Base-by-base conservation (phyloP, 2,797 vertebrate species). In the Knipowitschia caucasica region DNA sequence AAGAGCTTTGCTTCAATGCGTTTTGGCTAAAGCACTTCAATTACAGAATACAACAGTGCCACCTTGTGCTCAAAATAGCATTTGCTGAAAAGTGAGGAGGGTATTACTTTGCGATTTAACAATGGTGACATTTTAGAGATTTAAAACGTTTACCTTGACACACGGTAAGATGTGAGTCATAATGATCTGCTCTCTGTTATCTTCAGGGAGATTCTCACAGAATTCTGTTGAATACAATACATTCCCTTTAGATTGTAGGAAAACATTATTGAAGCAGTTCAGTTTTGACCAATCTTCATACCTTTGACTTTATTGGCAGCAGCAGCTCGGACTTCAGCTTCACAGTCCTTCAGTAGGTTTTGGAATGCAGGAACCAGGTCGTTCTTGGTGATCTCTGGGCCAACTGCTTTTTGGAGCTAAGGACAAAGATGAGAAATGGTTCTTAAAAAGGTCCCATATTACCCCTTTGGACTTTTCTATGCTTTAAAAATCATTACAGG, bases 241-340 rank as follows among this genome's bases (percentile, higher is more conserved):
- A 51, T 10, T 2, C 6, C 12, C 4, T 34, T 27, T 52, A 7
- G n/a, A n/a, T n/a, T n/a, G n/a, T n/a, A n/a, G 2, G 31, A 10
- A 1, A 45, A 7, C 43, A 18, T n/a, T 45, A 29, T 10, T 4
- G n/a, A 29, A 17, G 46, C 3, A 5, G 5, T 6, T 40, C 38
- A 40, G 15, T 38, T 33, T 18, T 50, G 5, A 23, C 7, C 20
- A n/a, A 21, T 9, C 9, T 29, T 2, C 21, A 50, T 26, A 93
- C 92, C 92, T 91, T 93, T 93, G 69, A 93, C 92, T 78, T 93
- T 93, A 73, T 93, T 92, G 38, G 92, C 92, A 24, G 91, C 91
- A 43, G 92, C 92, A 9, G 92, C 92, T 5, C 92, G 88, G 25
- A 93, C 92, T 56, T 93, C 92, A 2, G 92, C 92, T 79, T 93